Conservation (phyloP, 1,140 invertebrate genomes). For the Calliopsis andreniformis region DNA sequence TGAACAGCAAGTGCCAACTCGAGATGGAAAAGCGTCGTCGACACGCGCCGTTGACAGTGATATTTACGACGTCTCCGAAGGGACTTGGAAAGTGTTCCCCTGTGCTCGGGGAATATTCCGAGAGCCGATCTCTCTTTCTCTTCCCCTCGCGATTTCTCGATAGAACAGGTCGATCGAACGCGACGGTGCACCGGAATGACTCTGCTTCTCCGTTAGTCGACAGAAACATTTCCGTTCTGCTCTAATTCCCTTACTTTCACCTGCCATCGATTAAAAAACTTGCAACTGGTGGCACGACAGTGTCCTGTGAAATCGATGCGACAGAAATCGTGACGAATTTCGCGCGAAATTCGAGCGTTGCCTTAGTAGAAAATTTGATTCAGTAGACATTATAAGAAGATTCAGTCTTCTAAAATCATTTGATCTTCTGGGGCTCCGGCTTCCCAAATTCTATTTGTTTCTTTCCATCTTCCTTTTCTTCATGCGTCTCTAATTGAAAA, state of each 20-base stretch:
- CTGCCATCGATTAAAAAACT: constrained; percentile 29
- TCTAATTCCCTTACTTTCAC: constrained; percentile 62
- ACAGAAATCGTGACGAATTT: not conserved
- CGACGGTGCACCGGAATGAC: not conserved
- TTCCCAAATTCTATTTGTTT: no score
- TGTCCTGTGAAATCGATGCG: constrained; percentile 19
- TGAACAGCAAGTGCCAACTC: not conserved
- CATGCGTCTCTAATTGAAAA: no score
- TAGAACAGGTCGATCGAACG: constrained; percentile 35
- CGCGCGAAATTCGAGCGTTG: not conserved
- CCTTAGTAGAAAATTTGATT: not conserved
- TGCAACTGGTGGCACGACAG: not conserved
- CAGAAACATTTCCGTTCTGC: constrained; percentile 55
- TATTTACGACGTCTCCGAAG: not conserved
- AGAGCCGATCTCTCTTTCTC: not conserved
- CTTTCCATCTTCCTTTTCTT: no score
- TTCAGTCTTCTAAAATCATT: no score
- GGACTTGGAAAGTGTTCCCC: not conserved
- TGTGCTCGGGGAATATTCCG: not conserved
- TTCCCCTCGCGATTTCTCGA: constrained; percentile 2
- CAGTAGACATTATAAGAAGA: no score
- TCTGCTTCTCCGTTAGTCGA: not conserved
- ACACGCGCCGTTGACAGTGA: not conserved
- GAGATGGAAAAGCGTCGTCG: not conserved
- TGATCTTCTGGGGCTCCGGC: no score